These are phyloP conservation scores for Acronicta psi DNA, from an alignment of 2,888 invertebrate genomes.

Conservation along the genomic window DNA sequence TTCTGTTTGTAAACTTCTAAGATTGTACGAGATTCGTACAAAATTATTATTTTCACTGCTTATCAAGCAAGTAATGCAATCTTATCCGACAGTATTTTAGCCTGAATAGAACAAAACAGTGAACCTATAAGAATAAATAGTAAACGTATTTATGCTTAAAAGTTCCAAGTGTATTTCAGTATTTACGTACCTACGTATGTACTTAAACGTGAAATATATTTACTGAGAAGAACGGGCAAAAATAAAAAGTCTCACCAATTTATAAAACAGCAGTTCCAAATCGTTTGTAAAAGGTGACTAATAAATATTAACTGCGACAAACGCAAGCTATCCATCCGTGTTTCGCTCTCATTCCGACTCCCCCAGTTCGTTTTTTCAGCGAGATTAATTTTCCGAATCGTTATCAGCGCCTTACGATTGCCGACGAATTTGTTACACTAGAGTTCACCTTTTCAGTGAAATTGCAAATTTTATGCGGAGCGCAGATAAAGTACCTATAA, in stretches of 20 bases:
- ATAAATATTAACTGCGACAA: constrained; percentile 72
- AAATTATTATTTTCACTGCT: no score
- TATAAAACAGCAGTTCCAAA: constrained; percentile 56
- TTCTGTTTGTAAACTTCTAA: no score
- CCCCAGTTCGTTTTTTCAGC: constrained; percentile 74
- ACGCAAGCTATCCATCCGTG: constrained; percentile 70
- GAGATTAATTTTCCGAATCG: constrained; percentile 86
- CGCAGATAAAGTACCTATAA: constrained; percentile 86
- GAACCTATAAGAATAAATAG: no score
- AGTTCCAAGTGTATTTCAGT: neutral
- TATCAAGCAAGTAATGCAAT: no score
- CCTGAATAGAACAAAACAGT: no score
- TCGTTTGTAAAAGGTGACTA: constrained; percentile 61
- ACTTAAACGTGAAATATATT: neutral
- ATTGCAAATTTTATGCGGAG: constrained; percentile 86
- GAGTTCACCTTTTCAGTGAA: constrained; percentile 87
- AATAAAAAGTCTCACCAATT: constrained; percentile 28
- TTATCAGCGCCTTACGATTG: constrained; percentile 87
- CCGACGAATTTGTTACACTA: constrained; percentile 86
- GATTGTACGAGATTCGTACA: no score
- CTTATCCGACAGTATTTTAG: no score
- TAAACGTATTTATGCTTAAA: no score
- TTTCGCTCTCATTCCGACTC: constrained; percentile 70
- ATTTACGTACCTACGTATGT: neutral
- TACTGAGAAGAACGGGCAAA: neutral